Evolutionary conservation across 2,888 invertebrate genomes (phyloP).

Genomic region (Pristionchus fissidentatus): DNA sequence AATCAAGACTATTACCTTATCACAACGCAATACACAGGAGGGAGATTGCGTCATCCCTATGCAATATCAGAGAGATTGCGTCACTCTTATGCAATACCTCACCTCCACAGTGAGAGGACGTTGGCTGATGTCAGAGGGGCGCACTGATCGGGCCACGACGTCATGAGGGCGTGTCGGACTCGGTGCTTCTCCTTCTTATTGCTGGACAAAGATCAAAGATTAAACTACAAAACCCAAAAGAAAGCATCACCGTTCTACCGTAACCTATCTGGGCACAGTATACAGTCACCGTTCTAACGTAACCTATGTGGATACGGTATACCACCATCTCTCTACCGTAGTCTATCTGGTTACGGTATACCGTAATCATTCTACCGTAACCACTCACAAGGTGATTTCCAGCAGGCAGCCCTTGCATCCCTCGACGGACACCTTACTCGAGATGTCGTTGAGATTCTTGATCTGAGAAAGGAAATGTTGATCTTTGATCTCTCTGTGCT

Average conservation of each 20-base stretch:
- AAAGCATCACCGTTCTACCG: not conserved
- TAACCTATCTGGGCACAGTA: not conserved
- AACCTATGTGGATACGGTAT: no score
- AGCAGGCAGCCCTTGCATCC: slow-evolving; percentile 3
- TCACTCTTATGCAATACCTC: not conserved
- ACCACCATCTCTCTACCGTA: no score
- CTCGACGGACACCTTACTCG: not conserved
- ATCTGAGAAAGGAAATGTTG: not conserved
- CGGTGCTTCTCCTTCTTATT: not conserved
- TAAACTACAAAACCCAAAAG: not conserved
- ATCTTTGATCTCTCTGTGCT: not conserved
- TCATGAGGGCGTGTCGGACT: slow-evolving; percentile 26
- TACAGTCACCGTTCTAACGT: not conserved
- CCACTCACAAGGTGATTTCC: slow-evolving; percentile 6
- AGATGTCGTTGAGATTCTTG: not conserved
- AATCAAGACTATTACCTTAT: no score
- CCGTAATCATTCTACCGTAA: not conserved
- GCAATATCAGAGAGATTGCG: not conserved
- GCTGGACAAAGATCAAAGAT: not conserved
- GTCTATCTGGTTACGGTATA: no score
- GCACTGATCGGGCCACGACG: slow-evolving; percentile 53
- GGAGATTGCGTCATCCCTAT: not conserved
- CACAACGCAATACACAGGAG: no score
- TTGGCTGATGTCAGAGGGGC: slow-evolving; percentile 45
- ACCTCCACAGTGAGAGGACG: slow-evolving; percentile 44